Base-by-base conservation (phyloP, 2,113 vertebrate genomes). In the Limnothrissa miodon region DNA sequence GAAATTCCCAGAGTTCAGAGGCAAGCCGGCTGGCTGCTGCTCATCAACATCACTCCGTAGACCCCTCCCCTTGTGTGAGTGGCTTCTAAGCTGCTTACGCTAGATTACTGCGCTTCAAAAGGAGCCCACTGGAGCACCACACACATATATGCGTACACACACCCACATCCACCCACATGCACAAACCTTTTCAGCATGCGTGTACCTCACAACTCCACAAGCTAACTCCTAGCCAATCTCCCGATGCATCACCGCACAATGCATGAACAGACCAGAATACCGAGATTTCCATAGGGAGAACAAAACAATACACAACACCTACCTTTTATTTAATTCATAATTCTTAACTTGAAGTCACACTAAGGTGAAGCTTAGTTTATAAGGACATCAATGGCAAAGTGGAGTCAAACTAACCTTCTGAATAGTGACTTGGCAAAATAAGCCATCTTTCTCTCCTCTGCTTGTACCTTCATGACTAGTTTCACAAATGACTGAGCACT, bases 61-160 rank as follows among this genome's bases (percentile, higher is more conserved):
- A 70, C 15, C n/a, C 23, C 29, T 25, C 46, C 79, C 78, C 23
- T 80, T 25, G 59, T 74, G 25, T 66, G 59, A 36, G 66, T 36
- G 66, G 39, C 78, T 79, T 89, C 89, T 92, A 92, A 92, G 89
- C 90, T 87, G 90, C 90, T 93, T 91, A 89, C 51, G 86, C 87
- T 87, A 92, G 89, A 93, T 91, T 87, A 92, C 66, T 83, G 86
- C 88, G 74, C 84, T 86, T 86, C 84, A 90, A 74, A 87, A 81
- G 80, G 79, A 25, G 42, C 53, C 78, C 79, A 78, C 70, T 79
- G 56, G 53, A 74, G 80, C 56, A 5, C 51, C 44, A 45, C 36
- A 33, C 23, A 53, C 39, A 56, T 23, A 8, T 5, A 4, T 62
- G n/a, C 45, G 29, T 45, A 45, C 39, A 36, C 36, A 80, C 45